Evolutionary conservation across 2,888 invertebrate genomes (phyloP).

Genomic region (Drosophila cognata): DNA sequence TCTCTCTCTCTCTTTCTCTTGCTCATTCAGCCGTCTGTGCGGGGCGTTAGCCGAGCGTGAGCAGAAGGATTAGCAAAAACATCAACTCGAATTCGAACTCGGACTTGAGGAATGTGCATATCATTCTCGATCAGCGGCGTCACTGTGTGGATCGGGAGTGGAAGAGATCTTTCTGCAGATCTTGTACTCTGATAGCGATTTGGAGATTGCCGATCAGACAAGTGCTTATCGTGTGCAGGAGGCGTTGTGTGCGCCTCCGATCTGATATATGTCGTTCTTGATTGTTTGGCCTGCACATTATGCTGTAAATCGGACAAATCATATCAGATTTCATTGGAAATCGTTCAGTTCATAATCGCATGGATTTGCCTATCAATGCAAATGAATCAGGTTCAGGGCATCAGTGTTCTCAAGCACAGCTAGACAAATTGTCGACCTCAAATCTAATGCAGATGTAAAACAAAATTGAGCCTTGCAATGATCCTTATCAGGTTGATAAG

Average conservation of each 20-base stretch:
- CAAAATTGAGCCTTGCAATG: neutral
- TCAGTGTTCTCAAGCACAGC: constrained; percentile 5
- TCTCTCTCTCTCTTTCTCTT: neutral
- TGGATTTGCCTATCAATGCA: constrained; percentile 71
- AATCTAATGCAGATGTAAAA: constrained; percentile 34
- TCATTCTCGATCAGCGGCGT: constrained; percentile 65
- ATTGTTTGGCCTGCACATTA: constrained; percentile 35
- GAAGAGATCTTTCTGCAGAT: constrained; percentile 46
- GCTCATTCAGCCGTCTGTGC: constrained; percentile 42
- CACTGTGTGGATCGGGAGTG: constrained; percentile 30
- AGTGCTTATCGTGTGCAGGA: constrained; percentile 67
- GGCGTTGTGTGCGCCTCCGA: constrained; percentile 38
- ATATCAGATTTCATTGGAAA: constrained; percentile 71
- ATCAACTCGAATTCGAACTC: constrained; percentile 15
- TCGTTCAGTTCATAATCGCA: constrained; percentile 40
- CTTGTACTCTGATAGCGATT: constrained; percentile 32
- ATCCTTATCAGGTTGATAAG: constrained; percentile 6
- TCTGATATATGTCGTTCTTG: constrained; percentile 42
- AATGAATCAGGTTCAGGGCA: constrained; percentile 39
- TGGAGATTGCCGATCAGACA: constrained; percentile 72
- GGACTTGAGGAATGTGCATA: constrained; percentile 70
- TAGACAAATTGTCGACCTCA: constrained; percentile 56
- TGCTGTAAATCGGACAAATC: constrained; percentile 47
- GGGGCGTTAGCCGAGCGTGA: constrained; percentile 70
- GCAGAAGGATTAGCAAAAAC: constrained; percentile 67